phyloP scores from a whole-genome alignment of 2,797 vertebrate species.

The Myotis vivesi region DNA sequence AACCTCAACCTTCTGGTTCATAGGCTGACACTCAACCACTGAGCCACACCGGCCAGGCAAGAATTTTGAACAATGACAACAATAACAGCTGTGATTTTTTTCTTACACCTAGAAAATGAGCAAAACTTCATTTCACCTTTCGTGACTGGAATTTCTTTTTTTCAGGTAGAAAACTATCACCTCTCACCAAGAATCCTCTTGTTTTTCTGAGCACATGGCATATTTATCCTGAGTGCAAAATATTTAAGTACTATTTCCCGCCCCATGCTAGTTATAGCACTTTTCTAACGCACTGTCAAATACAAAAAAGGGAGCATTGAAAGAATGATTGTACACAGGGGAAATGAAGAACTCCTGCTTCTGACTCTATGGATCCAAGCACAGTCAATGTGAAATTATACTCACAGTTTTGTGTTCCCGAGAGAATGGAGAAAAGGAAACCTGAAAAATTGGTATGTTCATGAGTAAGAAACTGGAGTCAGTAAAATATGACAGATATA shows the following conservation, averaged over 20 bases:
- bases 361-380: background rate
- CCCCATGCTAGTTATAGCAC: background rate
- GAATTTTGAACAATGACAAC: background rate
- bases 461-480: background rate
- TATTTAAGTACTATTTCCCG: background rate
- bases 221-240: conserved; percentile 38
- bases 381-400: conserved; percentile 25
- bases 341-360: background rate
- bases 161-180: conserved; percentile 36
- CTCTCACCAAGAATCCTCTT: conserved; percentile 21
- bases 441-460: background rate
- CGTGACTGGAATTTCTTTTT: conserved; percentile 54
- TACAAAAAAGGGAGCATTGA: background rate
- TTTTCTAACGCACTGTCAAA: conserved; percentile 1
- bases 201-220: conserved; percentile 16
- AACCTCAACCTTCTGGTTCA: too few species aligned
- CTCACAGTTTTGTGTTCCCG: background rate
- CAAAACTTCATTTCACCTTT: conserved; percentile 26
- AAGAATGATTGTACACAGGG: background rate
- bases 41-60: too few species aligned
- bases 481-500: background rate
- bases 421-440: conserved; percentile 38
- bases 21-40: too few species aligned
- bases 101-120: conserved; percentile 39
- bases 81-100: conserved; percentile 44